Base-by-base conservation (phyloP, 2,797 vertebrate species). In the Phoeniculus purpureus region DNA sequence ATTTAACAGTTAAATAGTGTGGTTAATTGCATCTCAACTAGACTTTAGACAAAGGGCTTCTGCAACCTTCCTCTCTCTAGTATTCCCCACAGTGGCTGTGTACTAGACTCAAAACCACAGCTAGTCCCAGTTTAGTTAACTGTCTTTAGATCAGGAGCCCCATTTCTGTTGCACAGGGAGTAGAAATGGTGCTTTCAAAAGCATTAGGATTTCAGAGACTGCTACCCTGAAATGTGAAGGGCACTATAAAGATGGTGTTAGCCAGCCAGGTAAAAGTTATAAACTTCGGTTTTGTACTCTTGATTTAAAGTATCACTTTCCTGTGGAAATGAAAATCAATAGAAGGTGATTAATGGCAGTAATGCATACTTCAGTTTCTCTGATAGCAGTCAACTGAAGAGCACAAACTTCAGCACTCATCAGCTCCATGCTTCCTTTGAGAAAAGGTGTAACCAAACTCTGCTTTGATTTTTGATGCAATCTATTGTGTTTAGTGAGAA, bases 31-130 rank as follows among this genome's bases (percentile, higher is more conserved):
- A 76, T 59, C 71, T 81, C 74, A 66, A 6, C 47, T 19, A 61
- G 32, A 70, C 66, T 76, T 73, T 34, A 86, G 43, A 68, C 62
- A 81, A 59, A 64, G 48, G 25, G 29, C 23, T 84, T 81, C 1
- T 6, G 34, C 22, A 87, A 20, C n/a, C 25, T 92, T 77, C 37
- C 37, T 10, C 37, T 66, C 25, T 40, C 43, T 34, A 34, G n/a
- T 1, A 3, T 1, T 71, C 25, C 20, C 45, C 23, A 37, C 51
- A 64, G 26, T 4, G 10, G 21, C 0, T 48, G 15, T 15, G 1
- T 11, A 18, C 21, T 45, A 79, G 67, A 74, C 71, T 12, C 3
- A 50, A 89, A 87, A 29, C 20, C 47, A 37, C 47, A 71, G 70
- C 51, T 21, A 29, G 23, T 70, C 26, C 34, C 52, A 7, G 27